Percentiles rank a stretch among this genome's conserved stretches.
Evolutionary conservation across 2,797 vertebrate species (phyloP).

Genomic region (Malurus leucopterus): DNA sequence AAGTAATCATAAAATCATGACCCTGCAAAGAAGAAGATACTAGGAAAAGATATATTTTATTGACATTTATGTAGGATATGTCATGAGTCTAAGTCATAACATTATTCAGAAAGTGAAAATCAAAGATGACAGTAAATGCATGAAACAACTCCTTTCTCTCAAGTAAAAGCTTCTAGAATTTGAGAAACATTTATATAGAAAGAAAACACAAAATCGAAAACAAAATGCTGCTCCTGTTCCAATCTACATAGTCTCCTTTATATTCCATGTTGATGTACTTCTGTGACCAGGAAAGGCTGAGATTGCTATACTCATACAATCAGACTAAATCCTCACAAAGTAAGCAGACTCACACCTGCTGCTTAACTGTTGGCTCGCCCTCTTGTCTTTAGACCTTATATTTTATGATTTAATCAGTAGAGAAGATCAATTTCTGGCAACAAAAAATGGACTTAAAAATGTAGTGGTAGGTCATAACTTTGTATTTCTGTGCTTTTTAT

Average conservation of each 20-base stretch:
- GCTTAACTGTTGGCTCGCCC: background rate
- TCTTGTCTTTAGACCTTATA: background rate
- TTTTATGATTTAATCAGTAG: background rate
- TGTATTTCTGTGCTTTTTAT: background rate
- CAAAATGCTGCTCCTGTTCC: background rate
- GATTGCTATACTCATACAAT: background rate
- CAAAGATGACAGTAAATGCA: background rate
- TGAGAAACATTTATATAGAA: background rate
- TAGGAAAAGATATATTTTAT: background rate
- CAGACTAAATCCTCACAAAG: background rate
- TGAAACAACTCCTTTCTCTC: background rate
- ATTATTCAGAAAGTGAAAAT: background rate
- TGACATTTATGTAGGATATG: background rate
- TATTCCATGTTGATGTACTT: background rate
- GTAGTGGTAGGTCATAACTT: background rate
- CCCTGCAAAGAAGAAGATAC: background rate
- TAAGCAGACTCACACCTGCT: background rate
- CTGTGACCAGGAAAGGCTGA: background rate
- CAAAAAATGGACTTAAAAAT: slow-evolving; percentile 4
- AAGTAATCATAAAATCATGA: background rate
- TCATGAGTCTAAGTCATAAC: background rate
- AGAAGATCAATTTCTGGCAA: background rate
- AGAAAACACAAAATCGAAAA: background rate
- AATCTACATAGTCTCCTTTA: background rate
- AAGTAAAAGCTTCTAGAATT: background rate